Evolutionary conservation across 2,888 invertebrate genomes (phyloP), one percentile per base, ranked within the genome.

Genomic region (Dioctria linearis): DNA sequence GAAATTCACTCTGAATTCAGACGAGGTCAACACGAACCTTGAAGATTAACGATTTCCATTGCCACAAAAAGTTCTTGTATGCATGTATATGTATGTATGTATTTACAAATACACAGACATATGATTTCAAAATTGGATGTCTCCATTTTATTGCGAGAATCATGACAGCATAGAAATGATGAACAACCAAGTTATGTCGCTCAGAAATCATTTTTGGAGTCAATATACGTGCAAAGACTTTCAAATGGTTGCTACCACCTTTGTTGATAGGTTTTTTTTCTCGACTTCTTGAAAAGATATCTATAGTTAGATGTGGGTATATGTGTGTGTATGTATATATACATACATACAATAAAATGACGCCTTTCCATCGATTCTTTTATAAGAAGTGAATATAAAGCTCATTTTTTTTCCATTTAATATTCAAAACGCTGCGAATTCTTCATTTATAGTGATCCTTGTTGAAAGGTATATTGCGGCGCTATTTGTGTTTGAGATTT

Each of bases 11-110:
- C 43, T 66, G 43, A 66, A 13, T 42, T 46, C 42, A 13, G 66
- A 11, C 66, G 43, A 43, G 54, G 59, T 75, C 73, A 59, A 75
- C 43, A 42, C 42, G 59, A 59, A 59, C 43, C 3, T 43, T 8
- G 73, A 75, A 75, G 73, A 75, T 75, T 75, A 75, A 75, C 73
- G 73, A 75, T 59, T 59, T 57, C 73, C 59, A 75, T 75, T 75
- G 40, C 25, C 25, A 25, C 25, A 25, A 25, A n/a, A 25, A 1
- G 25, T 25, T 2, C 25, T 25, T 25, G 25, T 25, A 25, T 25
- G 2, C 1, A 25, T 25, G 25, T 25, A 25, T 25, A 25, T 25
- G 25, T 25, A 25, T 25, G 25, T 40, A 25, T 43, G 42, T 42
- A 75, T 57, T 43, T 40, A 43, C 40, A 54, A 11, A 54, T 54